These are phyloP conservation scores for Lucilia sericata DNA, from an alignment of 1,140 invertebrate species.

Conservation along the genomic window DNA sequence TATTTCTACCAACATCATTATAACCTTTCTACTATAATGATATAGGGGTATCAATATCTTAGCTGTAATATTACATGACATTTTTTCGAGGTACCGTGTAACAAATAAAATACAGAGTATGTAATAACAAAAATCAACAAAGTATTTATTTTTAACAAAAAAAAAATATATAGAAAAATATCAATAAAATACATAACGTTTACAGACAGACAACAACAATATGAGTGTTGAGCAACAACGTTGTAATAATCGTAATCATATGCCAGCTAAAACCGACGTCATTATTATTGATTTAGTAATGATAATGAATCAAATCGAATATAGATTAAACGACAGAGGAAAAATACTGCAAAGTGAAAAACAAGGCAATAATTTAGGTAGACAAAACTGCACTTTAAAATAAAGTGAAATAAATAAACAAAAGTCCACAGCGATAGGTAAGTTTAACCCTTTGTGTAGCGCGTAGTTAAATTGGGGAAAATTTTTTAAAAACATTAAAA, in stretches of 20 bases:
- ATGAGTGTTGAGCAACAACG: too few species aligned
- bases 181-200: not conserved
- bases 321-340: not conserved
- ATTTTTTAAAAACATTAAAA: not conserved
- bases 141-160: too few species aligned
- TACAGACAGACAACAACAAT: not conserved
- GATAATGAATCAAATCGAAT: not conserved
- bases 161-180: too few species aligned
- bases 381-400: not conserved
- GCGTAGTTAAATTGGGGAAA: not conserved
- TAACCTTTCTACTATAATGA: too few species aligned
- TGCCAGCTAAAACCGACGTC: not conserved
- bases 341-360: not conserved
- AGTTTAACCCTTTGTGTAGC: too few species aligned
- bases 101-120: not conserved
- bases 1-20: too few species aligned
- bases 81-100: too few species aligned
- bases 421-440: not conserved
- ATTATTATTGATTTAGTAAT: constrained; percentile 20
- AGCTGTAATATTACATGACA: not conserved
- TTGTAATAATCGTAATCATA: not conserved
- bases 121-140: too few species aligned
- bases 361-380: not conserved
- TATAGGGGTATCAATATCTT: too few species aligned
- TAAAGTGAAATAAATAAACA: not conserved